Evolutionary conservation across 2,888 invertebrate species (phyloP).

Genomic region (Cyrtodaria siliqua): DNA sequence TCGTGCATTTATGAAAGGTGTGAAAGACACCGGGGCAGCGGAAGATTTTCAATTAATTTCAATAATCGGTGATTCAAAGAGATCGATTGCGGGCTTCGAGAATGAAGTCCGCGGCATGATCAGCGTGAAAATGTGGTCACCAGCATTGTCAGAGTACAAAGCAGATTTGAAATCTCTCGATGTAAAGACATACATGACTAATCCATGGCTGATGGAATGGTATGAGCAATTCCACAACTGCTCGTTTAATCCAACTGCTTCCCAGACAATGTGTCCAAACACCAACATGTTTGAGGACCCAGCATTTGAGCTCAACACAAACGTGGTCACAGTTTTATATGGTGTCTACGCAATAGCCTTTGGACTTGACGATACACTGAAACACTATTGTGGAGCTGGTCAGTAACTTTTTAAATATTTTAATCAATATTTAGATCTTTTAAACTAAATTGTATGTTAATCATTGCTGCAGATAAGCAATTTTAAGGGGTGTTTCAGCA

Average conservation of each 20-base stretch:
- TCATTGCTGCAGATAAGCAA: too few species aligned
- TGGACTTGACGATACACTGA: constrained; percentile 75
- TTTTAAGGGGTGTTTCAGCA: too few species aligned
- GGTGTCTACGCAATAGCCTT: constrained; percentile 77
- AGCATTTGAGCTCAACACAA: constrained; percentile 66
- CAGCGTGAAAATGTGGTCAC: constrained; percentile 60
- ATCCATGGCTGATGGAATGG: constrained; percentile 83
- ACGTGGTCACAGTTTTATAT: constrained; percentile 74
- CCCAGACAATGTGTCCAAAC: constrained; percentile 48
- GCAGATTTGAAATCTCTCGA: constrained; percentile 60
- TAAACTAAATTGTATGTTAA: too few species aligned
- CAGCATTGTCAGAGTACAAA: constrained; percentile 34
- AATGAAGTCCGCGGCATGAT: constrained; percentile 74
- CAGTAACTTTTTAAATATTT: too few species aligned
- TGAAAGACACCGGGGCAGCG: constrained; percentile 45
- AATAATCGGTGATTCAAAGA: constrained; percentile 30
- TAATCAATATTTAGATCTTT: too few species aligned
- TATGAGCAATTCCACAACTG: constrained; percentile 77
- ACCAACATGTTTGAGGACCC: constrained; percentile 48
- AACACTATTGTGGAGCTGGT: constrained; percentile 74
- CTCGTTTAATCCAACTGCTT: constrained; percentile 61
- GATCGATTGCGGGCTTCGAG: constrained; percentile 71
- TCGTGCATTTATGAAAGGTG: constrained; percentile 61
- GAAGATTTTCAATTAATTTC: constrained; percentile 79
- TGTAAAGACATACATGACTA: constrained; percentile 66